phyloP scores from a whole-genome alignment of 2,797 vertebrate species.

The Enteromius argenteus region DNA sequence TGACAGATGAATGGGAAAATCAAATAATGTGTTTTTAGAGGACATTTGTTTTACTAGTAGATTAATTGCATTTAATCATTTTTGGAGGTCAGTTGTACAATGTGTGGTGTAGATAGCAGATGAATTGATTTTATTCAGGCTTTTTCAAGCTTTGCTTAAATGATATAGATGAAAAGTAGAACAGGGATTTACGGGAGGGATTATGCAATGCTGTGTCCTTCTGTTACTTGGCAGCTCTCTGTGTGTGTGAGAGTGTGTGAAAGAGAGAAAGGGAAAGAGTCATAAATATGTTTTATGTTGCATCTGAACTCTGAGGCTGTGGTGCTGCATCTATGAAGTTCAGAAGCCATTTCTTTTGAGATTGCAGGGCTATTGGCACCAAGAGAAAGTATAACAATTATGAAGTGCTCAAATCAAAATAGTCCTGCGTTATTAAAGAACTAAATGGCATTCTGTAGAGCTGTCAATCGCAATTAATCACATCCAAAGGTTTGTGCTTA shows the following conservation, averaged over 20 bases:
- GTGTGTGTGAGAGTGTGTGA: neutral
- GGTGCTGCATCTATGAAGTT: neutral
- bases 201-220: slow-evolving; percentile 27
- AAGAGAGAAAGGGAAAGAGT: neutral
- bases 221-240: slow-evolving; percentile 29
- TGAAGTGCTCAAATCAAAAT: neutral
- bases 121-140: neutral
- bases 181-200: slow-evolving; percentile 20
- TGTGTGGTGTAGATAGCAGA: slow-evolving; percentile 1
- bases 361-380: neutral
- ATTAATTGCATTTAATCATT: neutral
- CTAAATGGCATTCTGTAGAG: neutral
- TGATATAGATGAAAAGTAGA: slow-evolving; percentile 20
- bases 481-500: no score
- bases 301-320: neutral
- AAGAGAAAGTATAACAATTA: neutral
- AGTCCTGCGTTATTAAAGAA: neutral
- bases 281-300: slow-evolving; percentile 21
- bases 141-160: slow-evolving; percentile 15
- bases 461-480: no score
- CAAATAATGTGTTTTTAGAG: neutral
- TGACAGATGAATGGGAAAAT: neutral
- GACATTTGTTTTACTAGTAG: neutral
- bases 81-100: neutral
- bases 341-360: neutral